Conservation (phyloP, 2,113 vertebrate species). For the Motacilla tschutschensis region DNA sequence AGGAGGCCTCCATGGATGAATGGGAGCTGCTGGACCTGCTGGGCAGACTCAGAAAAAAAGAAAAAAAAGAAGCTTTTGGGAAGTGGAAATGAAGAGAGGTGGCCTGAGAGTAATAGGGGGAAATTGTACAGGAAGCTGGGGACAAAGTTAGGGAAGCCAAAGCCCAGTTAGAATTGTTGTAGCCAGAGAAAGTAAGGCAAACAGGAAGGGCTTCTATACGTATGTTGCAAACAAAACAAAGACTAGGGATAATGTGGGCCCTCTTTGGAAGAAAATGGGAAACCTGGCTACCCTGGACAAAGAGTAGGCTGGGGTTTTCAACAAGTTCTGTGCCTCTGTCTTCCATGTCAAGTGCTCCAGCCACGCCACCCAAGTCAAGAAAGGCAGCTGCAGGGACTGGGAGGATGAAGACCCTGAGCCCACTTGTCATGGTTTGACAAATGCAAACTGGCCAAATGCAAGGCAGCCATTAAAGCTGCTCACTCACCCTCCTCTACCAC, state of each 20-base stretch:
- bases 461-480: accelerated
- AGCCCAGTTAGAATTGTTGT: background rate
- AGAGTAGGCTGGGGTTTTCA: background rate
- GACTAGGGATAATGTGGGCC: background rate
- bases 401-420: background rate
- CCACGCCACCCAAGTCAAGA: background rate
- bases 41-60: background rate
- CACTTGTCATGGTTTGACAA: background rate
- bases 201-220: background rate
- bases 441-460: background rate
- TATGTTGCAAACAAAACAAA: background rate
- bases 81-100: background rate
- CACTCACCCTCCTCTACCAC: background rate
- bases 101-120: background rate
- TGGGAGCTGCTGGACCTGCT: background rate
- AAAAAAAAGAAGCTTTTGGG: background rate
- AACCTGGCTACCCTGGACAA: background rate
- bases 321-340: background rate
- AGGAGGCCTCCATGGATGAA: background rate
- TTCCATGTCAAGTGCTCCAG: background rate
- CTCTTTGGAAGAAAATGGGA: background rate
- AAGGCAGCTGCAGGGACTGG: background rate
- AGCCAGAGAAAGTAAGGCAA: background rate
- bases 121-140: background rate
- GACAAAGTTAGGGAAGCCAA: background rate